A percentile compares a stretch with the other conserved stretches of the same genome.
These are phyloP conservation scores for Pan troglodytes DNA, from an alignment of 2,113 vertebrate species.

Conservation along the genomic window NHGRI_mPanTro3-v2.1_pri NC_072402.2:119776001-119776500, in stretches of 20 bases:
- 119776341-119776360: background rate
- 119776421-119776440: background rate
- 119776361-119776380: background rate
- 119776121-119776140: background rate
- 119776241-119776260: background rate
- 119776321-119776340: background rate
- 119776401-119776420: background rate
- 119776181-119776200: background rate
- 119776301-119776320: background rate
- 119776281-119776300: background rate
- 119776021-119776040: background rate
- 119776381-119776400: background rate
- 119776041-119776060: background rate
- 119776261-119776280: background rate
- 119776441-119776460: background rate
- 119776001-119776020: background rate
- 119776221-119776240: background rate
- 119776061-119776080: background rate
- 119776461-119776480: background rate
- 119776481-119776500: background rate
- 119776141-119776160: background rate
- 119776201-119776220: background rate
- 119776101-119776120: background rate
- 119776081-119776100: background rate
- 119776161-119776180: background rate